Evolutionary conservation across 2,113 vertebrate genomes (phyloP).

Genomic region (Brachyhypopomus occidentalis): DNA sequence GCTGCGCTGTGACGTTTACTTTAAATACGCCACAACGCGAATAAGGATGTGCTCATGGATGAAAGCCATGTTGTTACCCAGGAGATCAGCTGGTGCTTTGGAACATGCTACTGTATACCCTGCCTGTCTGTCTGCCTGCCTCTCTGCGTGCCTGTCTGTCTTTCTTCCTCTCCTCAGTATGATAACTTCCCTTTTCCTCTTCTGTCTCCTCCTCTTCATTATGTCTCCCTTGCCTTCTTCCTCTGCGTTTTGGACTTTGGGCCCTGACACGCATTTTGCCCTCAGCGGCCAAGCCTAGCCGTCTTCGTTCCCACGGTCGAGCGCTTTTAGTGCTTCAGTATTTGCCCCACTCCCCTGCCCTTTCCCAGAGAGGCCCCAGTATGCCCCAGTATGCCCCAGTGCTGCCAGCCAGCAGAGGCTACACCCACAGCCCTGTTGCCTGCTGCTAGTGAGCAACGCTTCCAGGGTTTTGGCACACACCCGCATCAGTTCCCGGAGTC

Average conservation of each 20-base stretch:
- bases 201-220: neutral
- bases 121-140: neutral
- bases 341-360: neutral
- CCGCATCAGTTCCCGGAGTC: neutral
- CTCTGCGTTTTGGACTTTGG: slow-evolving; percentile 14
- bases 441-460: neutral
- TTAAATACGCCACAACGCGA: slow-evolving; percentile 29
- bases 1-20: slow-evolving; percentile 37
- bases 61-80: slow-evolving; percentile 32
- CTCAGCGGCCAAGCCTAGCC: slow-evolving; percentile 21
- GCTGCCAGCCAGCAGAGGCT: neutral
- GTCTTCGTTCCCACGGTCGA: slow-evolving; percentile 24
- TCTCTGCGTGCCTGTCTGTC: neutral
- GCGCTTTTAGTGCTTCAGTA: slow-evolving; percentile 20
- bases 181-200: neutral
- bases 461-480: neutral
- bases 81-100: slow-evolving; percentile 45
- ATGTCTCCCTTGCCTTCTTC: neutral
- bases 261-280: neutral
- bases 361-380: slow-evolving; percentile 24
- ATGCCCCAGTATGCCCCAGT: neutral
- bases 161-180: too few relatives aligned
- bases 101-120: slow-evolving; percentile 42
- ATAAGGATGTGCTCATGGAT: slow-evolving; percentile 44
- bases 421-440: neutral